These are phyloP conservation scores for Noctua janthe DNA, from an alignment of 2,888 invertebrate species.

Conservation along the genomic window DNA sequence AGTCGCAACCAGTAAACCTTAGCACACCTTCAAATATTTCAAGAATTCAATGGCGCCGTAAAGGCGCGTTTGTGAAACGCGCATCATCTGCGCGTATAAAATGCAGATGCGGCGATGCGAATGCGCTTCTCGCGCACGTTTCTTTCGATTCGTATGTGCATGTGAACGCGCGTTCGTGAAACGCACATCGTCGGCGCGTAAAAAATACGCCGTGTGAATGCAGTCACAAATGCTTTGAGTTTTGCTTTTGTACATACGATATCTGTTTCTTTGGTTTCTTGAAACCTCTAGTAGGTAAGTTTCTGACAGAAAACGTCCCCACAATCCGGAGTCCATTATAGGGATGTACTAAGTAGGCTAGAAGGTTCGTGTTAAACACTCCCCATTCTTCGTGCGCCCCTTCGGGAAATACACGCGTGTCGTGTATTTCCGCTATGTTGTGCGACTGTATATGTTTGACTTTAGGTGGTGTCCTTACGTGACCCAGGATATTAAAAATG, in stretches of 20 bases:
- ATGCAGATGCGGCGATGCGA: neutral
- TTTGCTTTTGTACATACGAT: neutral
- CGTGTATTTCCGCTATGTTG: constrained; percentile 23
- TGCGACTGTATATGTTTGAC: constrained; percentile 32
- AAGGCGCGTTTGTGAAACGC: neutral
- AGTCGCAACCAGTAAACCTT: neutral
- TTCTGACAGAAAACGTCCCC: neutral
- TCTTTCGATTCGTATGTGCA: too few relatives aligned
- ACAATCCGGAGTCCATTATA: neutral
- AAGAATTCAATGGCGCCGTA: neutral
- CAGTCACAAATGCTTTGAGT: neutral
- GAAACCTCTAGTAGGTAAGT: neutral
- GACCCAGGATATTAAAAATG: constrained; percentile 39
- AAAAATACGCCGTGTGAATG: neutral
- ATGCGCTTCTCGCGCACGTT: too few relatives aligned
- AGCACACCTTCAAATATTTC: neutral
- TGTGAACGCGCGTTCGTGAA: too few relatives aligned
- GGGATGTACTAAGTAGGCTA: constrained; percentile 14
- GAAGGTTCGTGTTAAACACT: constrained; percentile 11
- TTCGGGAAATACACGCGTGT: constrained; percentile 39
- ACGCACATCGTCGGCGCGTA: too few relatives aligned
- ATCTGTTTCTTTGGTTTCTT: neutral
- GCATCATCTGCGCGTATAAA: neutral
- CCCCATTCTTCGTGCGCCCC: constrained; percentile 12
- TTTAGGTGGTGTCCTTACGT: constrained; percentile 11